phyloP scores from a whole-genome alignment of 2,888 invertebrate species.

The Conomelus anceps region DNA sequence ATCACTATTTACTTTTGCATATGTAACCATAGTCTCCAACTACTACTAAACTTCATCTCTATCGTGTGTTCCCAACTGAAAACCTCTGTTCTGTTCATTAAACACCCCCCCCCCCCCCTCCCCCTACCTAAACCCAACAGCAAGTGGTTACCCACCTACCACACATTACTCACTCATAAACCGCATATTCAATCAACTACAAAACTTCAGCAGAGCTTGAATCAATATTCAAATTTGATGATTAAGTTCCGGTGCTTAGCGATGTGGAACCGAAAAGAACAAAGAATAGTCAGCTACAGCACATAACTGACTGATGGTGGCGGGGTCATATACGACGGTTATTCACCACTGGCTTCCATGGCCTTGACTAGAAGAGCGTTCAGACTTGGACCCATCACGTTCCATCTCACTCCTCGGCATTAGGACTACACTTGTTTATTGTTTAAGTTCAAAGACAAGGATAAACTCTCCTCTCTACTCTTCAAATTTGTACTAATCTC shows the following conservation, averaged over 20 bases:
- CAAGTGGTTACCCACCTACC: neutral
- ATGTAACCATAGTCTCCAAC: neutral
- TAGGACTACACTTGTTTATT: neutral
- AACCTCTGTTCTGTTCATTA: neutral
- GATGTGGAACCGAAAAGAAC: neutral
- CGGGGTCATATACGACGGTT: neutral
- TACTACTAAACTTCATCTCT: neutral
- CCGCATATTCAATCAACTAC: neutral
- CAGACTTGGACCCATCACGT: neutral
- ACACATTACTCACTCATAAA: neutral
- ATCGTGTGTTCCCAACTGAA: neutral
- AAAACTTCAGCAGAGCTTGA: neutral
- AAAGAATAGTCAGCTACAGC: neutral
- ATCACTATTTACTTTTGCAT: too few relatives aligned
- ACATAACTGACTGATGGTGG: neutral
- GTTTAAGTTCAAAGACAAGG: neutral
- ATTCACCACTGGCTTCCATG: neutral
- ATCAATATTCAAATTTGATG: neutral
- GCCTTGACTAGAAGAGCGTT: neutral
- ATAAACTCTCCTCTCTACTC: neutral
- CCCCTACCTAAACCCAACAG: neutral
- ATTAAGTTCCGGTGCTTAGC: neutral
- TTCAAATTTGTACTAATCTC: neutral
- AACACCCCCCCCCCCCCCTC: neutral
- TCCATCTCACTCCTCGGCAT: neutral